Evolutionary conservation across 2,797 vertebrate species (phyloP).

Genomic region (Natrix natrix): DNA sequence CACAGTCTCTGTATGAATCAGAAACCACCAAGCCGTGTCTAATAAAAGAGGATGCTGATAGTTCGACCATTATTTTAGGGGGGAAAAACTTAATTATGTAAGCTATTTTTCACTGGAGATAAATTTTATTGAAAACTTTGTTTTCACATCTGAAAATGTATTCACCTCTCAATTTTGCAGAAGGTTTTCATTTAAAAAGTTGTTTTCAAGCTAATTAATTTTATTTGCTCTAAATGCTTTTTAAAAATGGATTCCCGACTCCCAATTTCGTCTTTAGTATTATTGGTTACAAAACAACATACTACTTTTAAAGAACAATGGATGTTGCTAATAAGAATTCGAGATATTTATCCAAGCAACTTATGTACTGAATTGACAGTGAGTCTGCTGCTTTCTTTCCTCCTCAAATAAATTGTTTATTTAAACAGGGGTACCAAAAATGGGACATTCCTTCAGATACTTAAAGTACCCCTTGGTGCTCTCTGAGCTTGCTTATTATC

Average conservation of each 20-base stretch:
- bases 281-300: constrained; percentile 22
- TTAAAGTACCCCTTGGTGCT: background rate
- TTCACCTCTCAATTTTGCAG: background rate
- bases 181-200: background rate
- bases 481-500: no score
- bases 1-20: background rate
- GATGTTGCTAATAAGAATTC: background rate
- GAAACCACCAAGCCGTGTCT: background rate
- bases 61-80: background rate
- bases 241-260: background rate
- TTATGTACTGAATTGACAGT: background rate
- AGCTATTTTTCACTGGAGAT: background rate
- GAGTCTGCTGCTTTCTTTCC: background rate
- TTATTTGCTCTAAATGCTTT: constrained; percentile 5
- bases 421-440: background rate
- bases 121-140: background rate
- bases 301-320: no score
- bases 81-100: background rate
- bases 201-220: background rate
- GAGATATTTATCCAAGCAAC: background rate
- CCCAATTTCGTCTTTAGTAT: constrained; percentile 25
- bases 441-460: background rate
- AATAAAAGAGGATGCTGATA: background rate
- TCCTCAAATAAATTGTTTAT: background rate
- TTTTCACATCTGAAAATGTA: background rate